A percentile compares a stretch with the other conserved stretches of the same genome.
Evolutionary conservation across 1,140 invertebrate species (phyloP).

Genomic region (Ladona fulva): DNA sequence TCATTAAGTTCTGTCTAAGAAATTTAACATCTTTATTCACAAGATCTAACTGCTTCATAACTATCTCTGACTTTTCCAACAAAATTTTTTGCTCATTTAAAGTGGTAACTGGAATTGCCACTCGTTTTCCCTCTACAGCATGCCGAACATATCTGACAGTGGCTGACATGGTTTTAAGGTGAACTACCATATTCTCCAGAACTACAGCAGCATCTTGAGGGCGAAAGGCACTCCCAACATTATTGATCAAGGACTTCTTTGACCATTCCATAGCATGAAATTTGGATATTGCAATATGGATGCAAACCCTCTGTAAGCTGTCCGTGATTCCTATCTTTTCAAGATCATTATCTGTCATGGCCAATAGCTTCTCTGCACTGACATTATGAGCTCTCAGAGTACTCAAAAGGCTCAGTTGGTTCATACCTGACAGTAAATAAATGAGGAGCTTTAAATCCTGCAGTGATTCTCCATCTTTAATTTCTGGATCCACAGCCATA

Average conservation of each 20-base stretch:
- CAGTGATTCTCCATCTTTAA: not conserved
- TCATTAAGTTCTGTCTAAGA: not conserved
- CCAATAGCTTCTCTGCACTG: not conserved
- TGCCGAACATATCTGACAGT: not conserved
- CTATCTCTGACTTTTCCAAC: not conserved
- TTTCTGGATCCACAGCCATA: not conserved
- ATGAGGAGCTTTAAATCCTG: not conserved
- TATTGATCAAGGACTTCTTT: not conserved
- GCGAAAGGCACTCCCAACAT: not conserved
- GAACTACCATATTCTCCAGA: not conserved
- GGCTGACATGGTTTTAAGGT: not conserved
- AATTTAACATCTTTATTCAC: not conserved
- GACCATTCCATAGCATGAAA: conserved; percentile 1
- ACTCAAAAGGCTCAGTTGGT: not conserved
- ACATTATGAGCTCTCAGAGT: not conserved
- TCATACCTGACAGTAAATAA: not conserved
- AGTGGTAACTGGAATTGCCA: not conserved
- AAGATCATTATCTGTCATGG: not conserved
- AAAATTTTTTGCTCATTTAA: not conserved
- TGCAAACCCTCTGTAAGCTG: not conserved
- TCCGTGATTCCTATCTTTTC: not conserved
- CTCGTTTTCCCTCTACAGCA: not conserved
- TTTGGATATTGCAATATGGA: not conserved
- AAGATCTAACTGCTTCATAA: not conserved
- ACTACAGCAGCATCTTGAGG: not conserved